Conservation (phyloP, 2,888 invertebrate genomes). For the Macropis europaea region DNA sequence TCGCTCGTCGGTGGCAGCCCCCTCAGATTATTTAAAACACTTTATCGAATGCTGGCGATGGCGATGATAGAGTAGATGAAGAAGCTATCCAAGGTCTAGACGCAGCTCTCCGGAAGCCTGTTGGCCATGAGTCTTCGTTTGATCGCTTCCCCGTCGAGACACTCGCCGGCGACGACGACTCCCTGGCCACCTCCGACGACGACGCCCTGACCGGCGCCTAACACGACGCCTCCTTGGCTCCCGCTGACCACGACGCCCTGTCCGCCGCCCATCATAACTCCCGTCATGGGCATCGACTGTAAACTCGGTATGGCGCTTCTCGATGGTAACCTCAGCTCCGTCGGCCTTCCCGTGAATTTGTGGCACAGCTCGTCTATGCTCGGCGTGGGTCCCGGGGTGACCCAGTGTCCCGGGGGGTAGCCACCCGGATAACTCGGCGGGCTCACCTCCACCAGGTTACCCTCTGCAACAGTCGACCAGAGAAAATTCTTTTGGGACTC, state of each 20-base stretch:
- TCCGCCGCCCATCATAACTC: slow-evolving; percentile 49
- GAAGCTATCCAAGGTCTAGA: slow-evolving; percentile 82
- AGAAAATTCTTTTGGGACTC: slow-evolving; percentile 5
- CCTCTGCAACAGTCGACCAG: slow-evolving; percentile 68
- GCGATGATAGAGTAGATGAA: too few relatives aligned
- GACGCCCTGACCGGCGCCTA: slow-evolving; percentile 77
- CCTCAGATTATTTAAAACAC: too few relatives aligned
- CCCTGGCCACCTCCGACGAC: slow-evolving; percentile 72
- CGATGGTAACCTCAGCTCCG: slow-evolving; percentile 77
- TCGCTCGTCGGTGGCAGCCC: too few relatives aligned
- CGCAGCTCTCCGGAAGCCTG: slow-evolving; percentile 93
- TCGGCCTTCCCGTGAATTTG: slow-evolving; percentile 76
- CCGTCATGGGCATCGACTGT: slow-evolving; percentile 62
- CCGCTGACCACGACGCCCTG: slow-evolving; percentile 59
- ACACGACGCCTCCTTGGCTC: slow-evolving; percentile 77
- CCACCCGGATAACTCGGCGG: slow-evolving; percentile 77
- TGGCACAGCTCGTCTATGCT: slow-evolving; percentile 79
- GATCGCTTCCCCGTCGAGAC: slow-evolving; percentile 91
- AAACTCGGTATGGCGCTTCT: slow-evolving; percentile 74
- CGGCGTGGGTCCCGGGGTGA: slow-evolving; percentile 80
- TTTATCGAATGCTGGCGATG: too few relatives aligned
- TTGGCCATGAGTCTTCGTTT: slow-evolving; percentile 93
- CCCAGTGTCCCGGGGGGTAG: slow-evolving; percentile 80
- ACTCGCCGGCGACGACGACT: slow-evolving; percentile 79
- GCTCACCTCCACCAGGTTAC: slow-evolving; percentile 76